A percentile compares a stretch with the other conserved stretches of the same genome.
Evolutionary conservation across 2,113 vertebrate genomes (phyloP).

Genomic region (Brevimyrus niger): DNA sequence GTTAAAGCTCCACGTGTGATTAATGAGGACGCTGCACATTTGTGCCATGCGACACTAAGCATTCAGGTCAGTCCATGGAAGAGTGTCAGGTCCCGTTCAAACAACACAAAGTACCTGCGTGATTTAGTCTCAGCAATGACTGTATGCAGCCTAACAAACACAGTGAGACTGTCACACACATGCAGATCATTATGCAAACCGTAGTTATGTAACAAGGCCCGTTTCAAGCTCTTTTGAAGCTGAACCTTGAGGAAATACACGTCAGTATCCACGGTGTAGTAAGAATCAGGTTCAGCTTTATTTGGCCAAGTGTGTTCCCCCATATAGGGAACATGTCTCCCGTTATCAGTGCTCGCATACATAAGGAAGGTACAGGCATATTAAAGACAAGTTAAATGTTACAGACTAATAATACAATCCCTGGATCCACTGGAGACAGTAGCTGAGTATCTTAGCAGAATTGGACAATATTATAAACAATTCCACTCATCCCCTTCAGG

Average conservation of each 20-base stretch:
- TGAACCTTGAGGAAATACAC: neutral
- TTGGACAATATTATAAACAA: neutral
- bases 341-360: neutral
- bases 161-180: neutral
- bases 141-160: neutral
- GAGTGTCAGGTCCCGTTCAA: neutral
- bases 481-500: neutral
- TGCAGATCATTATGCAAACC: neutral
- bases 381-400: neutral
- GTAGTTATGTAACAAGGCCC: neutral
- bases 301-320: neutral
- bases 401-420: neutral
- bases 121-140: neutral
- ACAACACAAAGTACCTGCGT: neutral
- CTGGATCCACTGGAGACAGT: neutral
- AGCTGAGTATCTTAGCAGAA: neutral
- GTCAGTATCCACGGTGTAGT: neutral
- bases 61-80: neutral
- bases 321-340: neutral
- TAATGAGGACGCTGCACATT: neutral
- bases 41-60: neutral
- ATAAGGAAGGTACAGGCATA: neutral
- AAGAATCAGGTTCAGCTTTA: neutral
- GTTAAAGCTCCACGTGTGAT: neutral
- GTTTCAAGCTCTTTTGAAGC: neutral